Conservation (phyloP, 2,797 vertebrate genomes). For the Tokudaia muenninki region DNA sequence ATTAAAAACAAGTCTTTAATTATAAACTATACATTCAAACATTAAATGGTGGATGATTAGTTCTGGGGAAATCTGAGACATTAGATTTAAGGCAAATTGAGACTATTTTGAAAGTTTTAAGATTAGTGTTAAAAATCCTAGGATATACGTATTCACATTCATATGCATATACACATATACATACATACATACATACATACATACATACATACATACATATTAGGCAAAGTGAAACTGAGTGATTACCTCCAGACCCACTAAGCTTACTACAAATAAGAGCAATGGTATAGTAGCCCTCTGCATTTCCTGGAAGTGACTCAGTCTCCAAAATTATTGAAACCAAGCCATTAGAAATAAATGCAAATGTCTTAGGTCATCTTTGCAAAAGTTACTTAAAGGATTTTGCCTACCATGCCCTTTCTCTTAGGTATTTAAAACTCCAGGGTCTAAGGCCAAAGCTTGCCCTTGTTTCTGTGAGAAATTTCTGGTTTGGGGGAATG, state of each 20-base stretch:
- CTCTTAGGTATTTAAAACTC: background rate
- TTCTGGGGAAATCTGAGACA: background rate
- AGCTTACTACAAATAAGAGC: background rate
- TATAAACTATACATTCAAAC: background rate
- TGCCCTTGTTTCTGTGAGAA: constrained; percentile 74
- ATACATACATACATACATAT: too few species aligned
- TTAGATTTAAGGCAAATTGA: background rate
- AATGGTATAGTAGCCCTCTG: background rate
- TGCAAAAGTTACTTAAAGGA: background rate
- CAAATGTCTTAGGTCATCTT: background rate
- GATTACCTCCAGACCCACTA: background rate
- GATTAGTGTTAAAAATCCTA: background rate
- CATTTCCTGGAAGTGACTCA: background rate
- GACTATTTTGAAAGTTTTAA: background rate
- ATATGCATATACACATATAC: too few species aligned
- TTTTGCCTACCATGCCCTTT: background rate
- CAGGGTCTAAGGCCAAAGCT: background rate
- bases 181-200: too few species aligned
- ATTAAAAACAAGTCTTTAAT: background rate
- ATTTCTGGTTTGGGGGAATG: constrained; percentile 66
- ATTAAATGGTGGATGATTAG: background rate
- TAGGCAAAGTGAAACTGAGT: background rate
- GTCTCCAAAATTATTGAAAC: background rate
- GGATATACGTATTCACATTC: background rate
- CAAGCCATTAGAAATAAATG: background rate